phyloP scores from a whole-genome alignment of 2,113 vertebrate species.

The Dromas ardeola region DNA sequence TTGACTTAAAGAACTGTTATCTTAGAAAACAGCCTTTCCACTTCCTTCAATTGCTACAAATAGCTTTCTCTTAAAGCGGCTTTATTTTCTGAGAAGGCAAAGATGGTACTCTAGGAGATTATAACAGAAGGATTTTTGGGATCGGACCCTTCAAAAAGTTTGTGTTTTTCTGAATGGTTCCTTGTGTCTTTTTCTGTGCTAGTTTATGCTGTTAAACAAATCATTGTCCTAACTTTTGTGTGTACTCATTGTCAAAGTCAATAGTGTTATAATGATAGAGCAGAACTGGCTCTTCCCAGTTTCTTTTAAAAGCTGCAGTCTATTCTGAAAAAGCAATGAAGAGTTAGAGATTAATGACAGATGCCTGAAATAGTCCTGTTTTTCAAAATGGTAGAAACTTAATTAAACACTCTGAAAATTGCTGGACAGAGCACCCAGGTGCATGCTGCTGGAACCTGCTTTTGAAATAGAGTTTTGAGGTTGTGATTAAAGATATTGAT shows the following conservation, averaged over 20 bases:
- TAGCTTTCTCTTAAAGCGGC: not conserved
- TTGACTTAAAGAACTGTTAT: not conserved
- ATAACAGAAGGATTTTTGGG: not conserved
- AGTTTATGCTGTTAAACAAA: not conserved
- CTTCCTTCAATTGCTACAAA: not conserved
- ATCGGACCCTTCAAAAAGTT: not conserved
- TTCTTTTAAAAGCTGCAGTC: not conserved
- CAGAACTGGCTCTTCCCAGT: not conserved
- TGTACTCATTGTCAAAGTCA: not conserved
- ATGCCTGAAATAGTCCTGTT: not conserved
- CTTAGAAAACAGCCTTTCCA: not conserved
- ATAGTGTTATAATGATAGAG: not conserved
- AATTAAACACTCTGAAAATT: not conserved
- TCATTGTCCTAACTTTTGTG: not conserved
- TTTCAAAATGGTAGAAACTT: not conserved
- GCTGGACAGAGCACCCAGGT: not conserved
- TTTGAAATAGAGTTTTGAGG: not conserved
- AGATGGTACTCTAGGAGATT: not conserved
- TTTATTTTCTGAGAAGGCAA: not conserved
- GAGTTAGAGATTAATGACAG: not conserved
- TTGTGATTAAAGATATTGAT: not conserved
- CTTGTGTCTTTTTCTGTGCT: not conserved
- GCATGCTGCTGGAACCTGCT: not conserved
- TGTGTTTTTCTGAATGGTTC: not conserved
- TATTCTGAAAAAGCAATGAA: not conserved